phyloP scores from a whole-genome alignment of 2,797 vertebrate species.

The Halcyon badia region DNA sequence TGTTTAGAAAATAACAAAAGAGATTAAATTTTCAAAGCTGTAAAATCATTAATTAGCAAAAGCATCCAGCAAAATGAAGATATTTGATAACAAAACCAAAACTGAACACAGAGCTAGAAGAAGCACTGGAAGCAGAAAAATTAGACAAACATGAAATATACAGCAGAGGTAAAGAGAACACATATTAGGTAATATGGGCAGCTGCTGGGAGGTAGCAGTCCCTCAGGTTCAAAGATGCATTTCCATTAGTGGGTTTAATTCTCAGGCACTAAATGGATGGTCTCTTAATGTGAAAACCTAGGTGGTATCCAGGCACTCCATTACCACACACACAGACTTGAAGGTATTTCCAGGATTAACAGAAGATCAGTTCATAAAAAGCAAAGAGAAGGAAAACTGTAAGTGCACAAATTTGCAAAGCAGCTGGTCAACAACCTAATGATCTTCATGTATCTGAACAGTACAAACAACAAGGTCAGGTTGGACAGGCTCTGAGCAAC shows the following conservation, averaged over 20 bases:
- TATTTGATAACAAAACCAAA: neutral
- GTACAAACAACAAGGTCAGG: neutral
- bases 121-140: slow-evolving; percentile 18
- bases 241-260: neutral
- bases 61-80: slow-evolving; percentile 19
- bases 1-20: slow-evolving; percentile 22
- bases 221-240: neutral
- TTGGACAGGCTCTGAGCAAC: neutral
- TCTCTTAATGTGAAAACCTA: neutral
- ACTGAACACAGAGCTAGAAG: neutral
- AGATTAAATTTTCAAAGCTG: slow-evolving; percentile 8
- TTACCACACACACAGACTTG: neutral
- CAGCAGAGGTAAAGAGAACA: neutral
- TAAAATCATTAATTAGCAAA: slow-evolving; percentile 1
- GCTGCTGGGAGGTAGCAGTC: neutral
- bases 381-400: neutral
- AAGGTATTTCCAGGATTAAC: neutral
- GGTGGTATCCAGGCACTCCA: neutral
- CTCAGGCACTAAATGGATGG: neutral
- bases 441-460: neutral
- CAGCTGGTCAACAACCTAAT: neutral
- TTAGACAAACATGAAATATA: neutral
- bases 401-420: neutral
- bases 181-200: neutral
- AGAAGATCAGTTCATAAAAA: neutral